A percentile compares a stretch with the other conserved stretches of the same genome.
These are phyloP conservation scores for Rhinella marina DNA, from an alignment of 2,797 vertebrate genomes.

Conservation along the genomic window DNA sequence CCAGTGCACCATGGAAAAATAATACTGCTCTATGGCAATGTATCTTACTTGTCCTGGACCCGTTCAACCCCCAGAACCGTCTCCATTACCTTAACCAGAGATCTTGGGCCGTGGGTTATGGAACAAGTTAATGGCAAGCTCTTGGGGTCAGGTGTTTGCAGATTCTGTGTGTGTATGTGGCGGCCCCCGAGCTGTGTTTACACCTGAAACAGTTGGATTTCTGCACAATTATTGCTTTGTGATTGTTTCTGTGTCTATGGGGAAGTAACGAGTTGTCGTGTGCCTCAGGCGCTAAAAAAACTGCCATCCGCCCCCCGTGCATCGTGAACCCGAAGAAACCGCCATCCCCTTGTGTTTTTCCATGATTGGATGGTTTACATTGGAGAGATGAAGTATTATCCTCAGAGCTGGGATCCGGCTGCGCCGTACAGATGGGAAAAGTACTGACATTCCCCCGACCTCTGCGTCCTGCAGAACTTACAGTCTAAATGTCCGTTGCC, in stretches of 20 bases:
- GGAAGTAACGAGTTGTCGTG: background rate
- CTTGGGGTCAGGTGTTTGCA: background rate
- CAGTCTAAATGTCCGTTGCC: background rate
- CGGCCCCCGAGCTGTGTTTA: background rate
- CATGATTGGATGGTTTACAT: background rate
- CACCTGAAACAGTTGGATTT: background rate
- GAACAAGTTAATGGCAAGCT: too few relatives aligned
- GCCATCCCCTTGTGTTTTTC: background rate
- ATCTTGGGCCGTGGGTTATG: too few relatives aligned
- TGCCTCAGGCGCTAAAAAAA: slow-evolving; percentile 5
- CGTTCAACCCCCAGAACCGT: too few relatives aligned
- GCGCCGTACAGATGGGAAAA: background rate
- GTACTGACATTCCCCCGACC: background rate
- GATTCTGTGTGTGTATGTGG: too few relatives aligned
- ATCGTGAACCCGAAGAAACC: background rate
- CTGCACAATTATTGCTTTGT: background rate
- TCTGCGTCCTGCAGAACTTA: background rate
- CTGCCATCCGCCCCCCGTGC: background rate
- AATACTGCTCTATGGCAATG: too few relatives aligned
- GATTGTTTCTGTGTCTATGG: background rate
- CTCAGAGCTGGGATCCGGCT: background rate
- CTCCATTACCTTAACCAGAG: too few relatives aligned
- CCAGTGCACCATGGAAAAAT: too few relatives aligned
- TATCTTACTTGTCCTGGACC: too few relatives aligned
- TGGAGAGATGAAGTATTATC: slow-evolving; percentile 5